Conservation (phyloP, 2,888 invertebrate species). For the Cordilura impudica region DNA sequence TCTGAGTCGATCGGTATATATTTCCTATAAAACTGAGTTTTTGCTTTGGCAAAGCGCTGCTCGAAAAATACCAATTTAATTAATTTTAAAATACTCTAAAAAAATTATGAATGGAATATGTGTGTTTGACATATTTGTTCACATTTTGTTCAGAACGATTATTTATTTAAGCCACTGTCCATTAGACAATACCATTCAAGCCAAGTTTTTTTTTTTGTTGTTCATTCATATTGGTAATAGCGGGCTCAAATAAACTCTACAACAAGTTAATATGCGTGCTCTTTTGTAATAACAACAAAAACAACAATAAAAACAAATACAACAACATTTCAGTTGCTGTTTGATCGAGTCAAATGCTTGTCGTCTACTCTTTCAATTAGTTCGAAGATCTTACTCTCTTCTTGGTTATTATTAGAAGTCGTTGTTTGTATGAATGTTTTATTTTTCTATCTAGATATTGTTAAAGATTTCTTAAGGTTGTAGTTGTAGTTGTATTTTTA, state of each 20-base stretch:
- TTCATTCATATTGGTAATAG: conserved; percentile 55
- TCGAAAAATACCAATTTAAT: no score
- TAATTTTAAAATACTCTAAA: no score
- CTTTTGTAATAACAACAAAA: conserved; percentile 45
- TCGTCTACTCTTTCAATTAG: conserved; percentile 38
- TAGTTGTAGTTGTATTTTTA: conserved; percentile 14
- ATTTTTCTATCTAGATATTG: conserved; percentile 3
- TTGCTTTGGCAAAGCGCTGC: no score
- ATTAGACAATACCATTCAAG: conserved; percentile 45
- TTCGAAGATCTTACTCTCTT: conserved; percentile 33
- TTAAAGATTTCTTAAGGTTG: background rate
- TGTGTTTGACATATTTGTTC: no score
- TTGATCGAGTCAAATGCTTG: conserved; percentile 12
- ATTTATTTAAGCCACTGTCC: conserved; percentile 39
- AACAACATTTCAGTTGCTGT: conserved; percentile 16
- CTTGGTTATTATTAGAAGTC: background rate
- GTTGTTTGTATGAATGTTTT: background rate
- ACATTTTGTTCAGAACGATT: no score
- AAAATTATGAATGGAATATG: no score
- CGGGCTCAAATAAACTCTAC: conserved; percentile 56
- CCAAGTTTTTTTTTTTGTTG: conserved; percentile 34
- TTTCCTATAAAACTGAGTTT: no score
- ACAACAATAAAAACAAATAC: conserved; percentile 13
- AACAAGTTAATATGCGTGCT: conserved; percentile 60
- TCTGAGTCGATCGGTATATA: no score